Conservation (phyloP, 2,888 invertebrate species). For the Conomelus anceps region DNA sequence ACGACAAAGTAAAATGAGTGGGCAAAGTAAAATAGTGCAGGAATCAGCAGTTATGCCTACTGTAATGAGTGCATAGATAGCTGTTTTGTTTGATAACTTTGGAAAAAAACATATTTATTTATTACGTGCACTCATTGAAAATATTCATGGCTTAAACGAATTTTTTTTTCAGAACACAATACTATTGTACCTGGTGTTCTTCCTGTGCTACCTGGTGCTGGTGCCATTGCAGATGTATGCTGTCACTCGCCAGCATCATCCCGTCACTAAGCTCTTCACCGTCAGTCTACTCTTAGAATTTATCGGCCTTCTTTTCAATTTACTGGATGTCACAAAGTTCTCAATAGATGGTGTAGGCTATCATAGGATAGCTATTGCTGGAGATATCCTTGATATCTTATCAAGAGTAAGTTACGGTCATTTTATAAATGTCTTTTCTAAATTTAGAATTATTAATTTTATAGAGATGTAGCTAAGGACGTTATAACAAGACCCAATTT, state of each 20-base stretch:
- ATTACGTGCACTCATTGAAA: too few relatives aligned
- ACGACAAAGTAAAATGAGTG: too few relatives aligned
- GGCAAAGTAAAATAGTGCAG: too few relatives aligned
- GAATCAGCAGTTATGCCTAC: too few relatives aligned
- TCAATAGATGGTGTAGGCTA: conserved; percentile 86
- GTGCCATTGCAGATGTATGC: conserved; percentile 89
- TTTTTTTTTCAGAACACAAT: conserved; percentile 62
- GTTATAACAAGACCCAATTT: too few relatives aligned
- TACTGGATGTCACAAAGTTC: conserved; percentile 83
- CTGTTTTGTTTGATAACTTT: too few relatives aligned
- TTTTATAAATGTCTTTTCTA: too few relatives aligned
- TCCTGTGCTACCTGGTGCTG: conserved; percentile 76
- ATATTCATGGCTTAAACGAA: neutral
- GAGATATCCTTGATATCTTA: conserved; percentile 87
- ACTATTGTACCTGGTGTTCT: conserved; percentile 82
- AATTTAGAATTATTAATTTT: neutral
- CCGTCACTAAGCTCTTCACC: conserved; percentile 84
- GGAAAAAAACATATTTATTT: too few relatives aligned
- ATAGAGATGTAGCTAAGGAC: too few relatives aligned
- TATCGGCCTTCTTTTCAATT: conserved; percentile 76
- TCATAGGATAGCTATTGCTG: conserved; percentile 71
- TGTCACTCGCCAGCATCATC: conserved; percentile 79
- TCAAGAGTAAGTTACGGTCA: conserved; percentile 66
- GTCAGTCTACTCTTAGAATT: conserved; percentile 80
- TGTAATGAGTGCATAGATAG: too few relatives aligned